phyloP scores from a whole-genome alignment of 2,888 invertebrate genomes.

The Sturmia bella region DNA sequence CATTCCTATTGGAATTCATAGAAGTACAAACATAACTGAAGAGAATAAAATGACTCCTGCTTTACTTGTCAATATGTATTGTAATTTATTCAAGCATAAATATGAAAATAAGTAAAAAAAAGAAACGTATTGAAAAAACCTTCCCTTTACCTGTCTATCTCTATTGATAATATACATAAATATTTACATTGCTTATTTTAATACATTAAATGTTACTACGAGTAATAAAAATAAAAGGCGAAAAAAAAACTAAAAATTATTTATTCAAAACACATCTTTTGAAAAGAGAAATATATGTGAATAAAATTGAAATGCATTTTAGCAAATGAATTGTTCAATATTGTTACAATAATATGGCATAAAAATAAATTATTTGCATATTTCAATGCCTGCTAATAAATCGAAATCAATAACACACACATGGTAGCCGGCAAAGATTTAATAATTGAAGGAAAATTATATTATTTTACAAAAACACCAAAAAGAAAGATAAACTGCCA shows the following conservation, averaged over 20 bases:
- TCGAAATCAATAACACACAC: conserved; percentile 24
- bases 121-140: not conserved
- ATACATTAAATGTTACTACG: conserved; percentile 5
- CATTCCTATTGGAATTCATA: conserved; percentile 50
- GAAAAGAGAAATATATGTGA: conserved; percentile 27
- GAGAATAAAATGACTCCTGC: conserved; percentile 15
- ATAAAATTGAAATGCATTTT: conserved; percentile 50
- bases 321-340: conserved; percentile 51
- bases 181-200: not conserved
- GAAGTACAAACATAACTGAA: conserved; percentile 25
- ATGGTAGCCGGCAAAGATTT: not conserved
- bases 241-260: conserved; percentile 31
- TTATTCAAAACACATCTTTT: conserved; percentile 51
- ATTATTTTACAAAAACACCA: not conserved
- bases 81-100: conserved; percentile 59
- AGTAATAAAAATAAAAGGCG: not conserved
- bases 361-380: conserved; percentile 43
- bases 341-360: conserved; percentile 43
- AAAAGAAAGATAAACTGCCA: too few species aligned
- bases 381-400: conserved; percentile 39
- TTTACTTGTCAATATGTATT: conserved; percentile 55
- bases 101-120: conserved; percentile 16
- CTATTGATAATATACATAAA: conserved; percentile 8
- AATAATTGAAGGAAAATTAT: conserved; percentile 24
- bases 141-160: conserved; percentile 13